A percentile compares a stretch with the other conserved stretches of the same genome.
Evolutionary conservation across 2,888 invertebrate genomes (phyloP).

Genomic region (Cantharis nigra): DNA sequence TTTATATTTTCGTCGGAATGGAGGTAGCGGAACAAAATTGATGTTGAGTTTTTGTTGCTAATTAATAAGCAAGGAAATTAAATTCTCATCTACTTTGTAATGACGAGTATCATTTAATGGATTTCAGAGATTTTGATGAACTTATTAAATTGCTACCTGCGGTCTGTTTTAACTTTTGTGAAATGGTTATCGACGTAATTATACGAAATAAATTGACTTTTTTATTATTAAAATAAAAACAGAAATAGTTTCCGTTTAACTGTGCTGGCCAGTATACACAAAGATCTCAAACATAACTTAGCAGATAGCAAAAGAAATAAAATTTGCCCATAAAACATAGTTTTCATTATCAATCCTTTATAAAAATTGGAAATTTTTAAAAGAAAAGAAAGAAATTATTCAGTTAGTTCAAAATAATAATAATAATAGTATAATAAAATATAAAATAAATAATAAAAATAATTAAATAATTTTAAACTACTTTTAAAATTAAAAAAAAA

Average conservation of each 20-base stretch:
- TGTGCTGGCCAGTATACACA: too few species aligned
- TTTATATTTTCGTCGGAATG: neutral
- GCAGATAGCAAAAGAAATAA: too few species aligned
- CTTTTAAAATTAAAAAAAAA: too few species aligned
- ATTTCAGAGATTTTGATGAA: neutral
- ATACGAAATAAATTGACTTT: neutral
- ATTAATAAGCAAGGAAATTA: neutral
- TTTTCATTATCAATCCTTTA: too few species aligned
- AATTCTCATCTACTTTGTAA: neutral
- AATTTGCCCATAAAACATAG: too few species aligned
- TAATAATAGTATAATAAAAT: too few species aligned
- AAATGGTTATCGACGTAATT: neutral
- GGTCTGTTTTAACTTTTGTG: neutral
- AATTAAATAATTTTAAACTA: too few species aligned
- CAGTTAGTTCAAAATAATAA: too few species aligned
- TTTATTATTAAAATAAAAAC: neutral
- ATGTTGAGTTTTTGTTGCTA: neutral
- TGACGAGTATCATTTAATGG: neutral
- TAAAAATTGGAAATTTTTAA: too few species aligned
- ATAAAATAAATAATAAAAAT: too few species aligned
- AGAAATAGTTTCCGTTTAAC: neutral
- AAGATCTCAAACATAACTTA: too few species aligned
- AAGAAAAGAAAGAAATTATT: too few species aligned
- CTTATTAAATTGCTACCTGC: neutral
- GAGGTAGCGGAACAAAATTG: neutral